Conservation (phyloP, 2,113 vertebrate genomes). For the Lampris megalopsis region DNA sequence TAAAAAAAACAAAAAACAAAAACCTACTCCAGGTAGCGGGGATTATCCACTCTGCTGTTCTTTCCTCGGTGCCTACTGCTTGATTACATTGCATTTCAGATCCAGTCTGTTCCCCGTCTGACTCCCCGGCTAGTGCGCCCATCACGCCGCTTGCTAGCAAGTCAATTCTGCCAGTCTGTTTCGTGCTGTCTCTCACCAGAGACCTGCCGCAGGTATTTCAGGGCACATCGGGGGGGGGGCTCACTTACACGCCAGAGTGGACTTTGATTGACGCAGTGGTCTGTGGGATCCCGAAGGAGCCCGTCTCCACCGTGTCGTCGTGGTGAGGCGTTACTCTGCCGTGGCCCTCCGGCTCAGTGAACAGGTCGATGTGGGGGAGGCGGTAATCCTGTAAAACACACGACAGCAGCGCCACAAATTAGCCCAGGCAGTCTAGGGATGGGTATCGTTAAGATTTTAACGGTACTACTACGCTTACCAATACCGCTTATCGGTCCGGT, state of each 20-base stretch:
- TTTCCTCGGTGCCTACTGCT: not conserved
- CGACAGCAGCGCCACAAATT: not conserved
- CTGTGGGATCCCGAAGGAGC: slow-evolving; percentile 85
- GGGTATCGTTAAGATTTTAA: no score
- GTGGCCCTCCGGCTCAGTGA: slow-evolving; percentile 88
- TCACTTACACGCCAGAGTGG: slow-evolving; percentile 90
- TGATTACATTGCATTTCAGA: slow-evolving; percentile 1
- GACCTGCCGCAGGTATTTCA: no score
- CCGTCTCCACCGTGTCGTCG: slow-evolving; percentile 87
- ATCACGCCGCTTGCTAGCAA: slow-evolving; percentile 20
- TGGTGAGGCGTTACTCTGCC: slow-evolving; percentile 87
- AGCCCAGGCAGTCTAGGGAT: no score
- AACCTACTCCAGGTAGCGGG: not conserved
- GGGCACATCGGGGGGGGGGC: no score
- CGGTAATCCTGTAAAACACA: slow-evolving; percentile 88
- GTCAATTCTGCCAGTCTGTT: not conserved
- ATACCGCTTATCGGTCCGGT: no score
- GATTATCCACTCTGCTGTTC: not conserved
- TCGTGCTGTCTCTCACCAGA: no score
- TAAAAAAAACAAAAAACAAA: not conserved
- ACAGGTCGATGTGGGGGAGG: slow-evolving; percentile 91
- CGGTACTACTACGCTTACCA: no score
- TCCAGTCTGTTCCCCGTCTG: slow-evolving; percentile 4
- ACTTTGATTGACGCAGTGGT: slow-evolving; percentile 93
- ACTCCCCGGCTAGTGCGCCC: not conserved